A percentile compares a stretch with the other conserved stretches of the same genome.
phyloP scores from a whole-genome alignment of 2,888 invertebrate species.

The Xanthorhoe designata region DNA sequence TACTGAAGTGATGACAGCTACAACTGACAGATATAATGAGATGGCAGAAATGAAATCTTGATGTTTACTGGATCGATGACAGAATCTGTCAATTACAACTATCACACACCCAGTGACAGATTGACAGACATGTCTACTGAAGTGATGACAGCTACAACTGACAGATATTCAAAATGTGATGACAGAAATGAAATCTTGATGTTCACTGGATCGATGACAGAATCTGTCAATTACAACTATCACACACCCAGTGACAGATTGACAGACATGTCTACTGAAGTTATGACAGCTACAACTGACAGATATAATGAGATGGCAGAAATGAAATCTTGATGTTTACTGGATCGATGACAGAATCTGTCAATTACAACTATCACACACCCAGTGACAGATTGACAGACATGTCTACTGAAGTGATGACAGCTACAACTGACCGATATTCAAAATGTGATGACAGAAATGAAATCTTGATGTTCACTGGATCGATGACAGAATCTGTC shows the following conservation, averaged over 20 bases:
- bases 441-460: too few species aligned
- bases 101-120: conserved; percentile 45
- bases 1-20: too few species aligned
- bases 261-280: conserved; percentile 32
- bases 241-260: conserved; percentile 42
- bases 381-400: conserved; percentile 8
- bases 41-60: background rate
- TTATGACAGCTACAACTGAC: too few species aligned
- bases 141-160: conserved; percentile 19
- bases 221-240: conserved; percentile 11
- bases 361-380: conserved; percentile 11
- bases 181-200: too few species aligned
- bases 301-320: background rate
- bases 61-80: background rate
- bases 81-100: conserved; percentile 11
- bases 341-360: conserved; percentile 6
- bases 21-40: background rate
- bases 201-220: background rate
- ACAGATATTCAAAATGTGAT: background rate
- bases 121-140: conserved; percentile 27
- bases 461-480: background rate
- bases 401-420: conserved; percentile 38
- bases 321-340: background rate
- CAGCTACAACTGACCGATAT: conserved; percentile 5
- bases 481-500: background rate